These are phyloP conservation scores for Triplophysa tibetana DNA, from an alignment of 2,113 vertebrate species.

Conservation along the genomic window DNA sequence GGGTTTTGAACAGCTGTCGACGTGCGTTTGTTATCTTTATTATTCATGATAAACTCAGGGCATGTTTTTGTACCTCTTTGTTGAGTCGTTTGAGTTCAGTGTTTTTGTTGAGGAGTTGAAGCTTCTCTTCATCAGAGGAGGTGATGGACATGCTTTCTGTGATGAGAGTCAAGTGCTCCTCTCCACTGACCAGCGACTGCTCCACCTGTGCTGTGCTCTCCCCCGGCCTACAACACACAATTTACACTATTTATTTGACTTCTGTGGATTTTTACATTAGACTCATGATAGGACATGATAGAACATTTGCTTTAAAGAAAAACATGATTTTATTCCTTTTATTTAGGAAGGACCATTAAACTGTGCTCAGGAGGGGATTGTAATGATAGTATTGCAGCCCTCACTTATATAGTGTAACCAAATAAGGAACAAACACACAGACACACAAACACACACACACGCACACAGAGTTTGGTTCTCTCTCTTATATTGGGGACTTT, in stretches of 20 bases:
- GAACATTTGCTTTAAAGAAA: too few relatives aligned
- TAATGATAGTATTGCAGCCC: too few relatives aligned
- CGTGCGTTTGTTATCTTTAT: too few relatives aligned
- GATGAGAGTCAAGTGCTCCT: constrained; percentile 75
- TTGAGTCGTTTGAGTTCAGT: constrained; percentile 74
- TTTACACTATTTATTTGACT: not conserved
- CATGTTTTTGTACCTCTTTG: constrained; percentile 71
- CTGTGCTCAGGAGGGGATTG: too few relatives aligned
- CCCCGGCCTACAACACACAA: constrained; percentile 12
- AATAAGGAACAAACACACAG: not conserved
- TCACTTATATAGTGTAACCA: not conserved
- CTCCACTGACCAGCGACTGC: constrained; percentile 63
- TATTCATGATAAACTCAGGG: too few relatives aligned
- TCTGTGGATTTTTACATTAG: too few relatives aligned
- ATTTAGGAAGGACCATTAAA: too few relatives aligned
- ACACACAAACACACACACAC: not conserved
- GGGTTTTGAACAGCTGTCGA: too few relatives aligned
- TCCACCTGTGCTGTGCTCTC: constrained; percentile 48
- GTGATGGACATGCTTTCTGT: constrained; percentile 80
- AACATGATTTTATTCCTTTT: too few relatives aligned
- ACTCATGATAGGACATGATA: too few relatives aligned
- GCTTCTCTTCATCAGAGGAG: constrained; percentile 76
- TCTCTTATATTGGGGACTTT: not conserved
- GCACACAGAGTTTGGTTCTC: not conserved
- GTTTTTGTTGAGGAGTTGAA: constrained; percentile 78